Evolutionary conservation across 2,888 invertebrate species (phyloP), one percentile per base, ranked within the genome.

Genomic region (Drosophila longiperda): DNA sequence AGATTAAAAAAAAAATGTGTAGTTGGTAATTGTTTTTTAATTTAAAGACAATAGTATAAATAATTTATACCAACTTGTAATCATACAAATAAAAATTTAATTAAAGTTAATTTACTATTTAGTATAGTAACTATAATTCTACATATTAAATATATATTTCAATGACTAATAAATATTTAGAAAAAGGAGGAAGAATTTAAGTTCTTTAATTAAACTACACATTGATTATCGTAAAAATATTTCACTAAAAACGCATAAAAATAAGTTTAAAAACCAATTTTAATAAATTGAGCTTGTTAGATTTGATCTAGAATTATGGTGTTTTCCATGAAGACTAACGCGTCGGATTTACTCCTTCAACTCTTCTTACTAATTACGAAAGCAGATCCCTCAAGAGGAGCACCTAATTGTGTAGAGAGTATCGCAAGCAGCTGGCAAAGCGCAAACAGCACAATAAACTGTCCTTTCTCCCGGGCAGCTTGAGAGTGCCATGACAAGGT

Each of bases 371-470:
- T 54, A 32, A n/a, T 26, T 50, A 23, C 15, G 29, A 20, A 26
- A 38, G 17, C 20, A 45, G 26, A n/a, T 52, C 32, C 26, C n/a
- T 33, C 20, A 36, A 29, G 42, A 20, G 20, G 29, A 32, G 62
- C 58, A 57, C 48, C 69, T 73, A 34, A n/a, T 32, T 62, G 42
- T 32, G 33, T 12, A 2, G 26, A 80, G 83, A 32, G 73, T 60
- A 70, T 54, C 45, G 53, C 50, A 63, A 68, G 61, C 72, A 76
- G 70, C 73, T 66, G 77, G 69, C 72, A 75, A 76, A 72, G 71
- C 69, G 73, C 78, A 83, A 76, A 72, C 74, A 78, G 65, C 70
- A 76, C 73, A 71, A 80, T 74, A 80, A 86, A 88, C 64, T 83
- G 87, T 59, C 74, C 66, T 40, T 79, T 54, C 66, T 59, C 67